Percentiles rank a stretch among this genome's conserved stretches.
Evolutionary conservation across 2,797 vertebrate species (phyloP).

Genomic region (Danionella dracula): DNA sequence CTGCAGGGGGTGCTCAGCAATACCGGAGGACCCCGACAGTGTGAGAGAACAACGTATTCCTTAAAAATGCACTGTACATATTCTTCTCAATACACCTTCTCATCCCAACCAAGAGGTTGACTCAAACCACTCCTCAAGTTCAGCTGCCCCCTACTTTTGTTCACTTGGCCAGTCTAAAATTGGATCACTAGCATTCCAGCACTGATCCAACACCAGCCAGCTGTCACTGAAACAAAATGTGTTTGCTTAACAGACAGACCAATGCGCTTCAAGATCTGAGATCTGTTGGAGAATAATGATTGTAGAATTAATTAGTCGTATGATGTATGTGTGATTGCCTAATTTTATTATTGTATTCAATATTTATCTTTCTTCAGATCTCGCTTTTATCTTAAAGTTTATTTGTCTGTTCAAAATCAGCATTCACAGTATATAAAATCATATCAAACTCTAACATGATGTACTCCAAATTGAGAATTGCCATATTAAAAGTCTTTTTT

Average conservation of each 20-base stretch:
- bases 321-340: too few relatives aligned
- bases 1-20: background rate
- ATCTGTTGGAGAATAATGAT: background rate
- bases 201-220: background rate
- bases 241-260: background rate
- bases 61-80: background rate
- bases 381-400: too few relatives aligned
- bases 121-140: background rate
- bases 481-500: too few relatives aligned
- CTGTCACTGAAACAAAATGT: conserved; percentile 11
- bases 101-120: background rate
- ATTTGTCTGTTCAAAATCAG: too few relatives aligned
- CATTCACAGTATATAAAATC: too few relatives aligned
- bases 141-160: background rate
- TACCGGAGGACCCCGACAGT: background rate
- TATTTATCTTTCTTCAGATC: too few relatives aligned
- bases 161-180: background rate
- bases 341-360: too few relatives aligned
- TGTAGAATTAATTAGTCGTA: too few relatives aligned
- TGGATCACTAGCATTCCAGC: conserved; percentile 13
- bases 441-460: too few relatives aligned
- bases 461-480: too few relatives aligned
- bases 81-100: background rate
- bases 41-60: background rate
- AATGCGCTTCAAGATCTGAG: background rate